Conservation (phyloP, 2,113 vertebrate genomes). For the Lipotes vexillifer region DNA sequence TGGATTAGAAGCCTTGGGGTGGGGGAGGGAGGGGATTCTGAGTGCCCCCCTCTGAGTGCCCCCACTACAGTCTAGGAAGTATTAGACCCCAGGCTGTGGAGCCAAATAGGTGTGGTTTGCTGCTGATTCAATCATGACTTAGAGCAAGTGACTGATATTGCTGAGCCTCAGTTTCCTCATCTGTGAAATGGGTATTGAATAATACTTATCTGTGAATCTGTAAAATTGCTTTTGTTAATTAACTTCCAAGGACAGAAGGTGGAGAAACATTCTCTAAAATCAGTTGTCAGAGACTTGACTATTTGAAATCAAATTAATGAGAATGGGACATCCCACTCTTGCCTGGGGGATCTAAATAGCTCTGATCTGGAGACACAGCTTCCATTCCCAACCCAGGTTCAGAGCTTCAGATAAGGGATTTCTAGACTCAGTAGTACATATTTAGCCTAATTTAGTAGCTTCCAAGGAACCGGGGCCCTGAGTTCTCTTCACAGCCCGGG, state of each 20-base stretch:
- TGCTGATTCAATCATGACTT: not conserved
- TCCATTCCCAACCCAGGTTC: not conserved
- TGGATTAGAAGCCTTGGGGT: not conserved
- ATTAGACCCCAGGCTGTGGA: not conserved
- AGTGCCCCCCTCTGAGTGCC: not conserved
- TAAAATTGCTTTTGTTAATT: not conserved
- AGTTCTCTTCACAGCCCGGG: not conserved
- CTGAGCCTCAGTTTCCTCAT: not conserved
- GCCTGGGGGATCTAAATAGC: not conserved
- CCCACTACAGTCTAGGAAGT: not conserved
- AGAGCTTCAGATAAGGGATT: not conserved
- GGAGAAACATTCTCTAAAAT: not conserved
- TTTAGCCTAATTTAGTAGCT: not conserved
- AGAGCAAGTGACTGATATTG: not conserved
- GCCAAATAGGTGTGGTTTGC: not conserved
- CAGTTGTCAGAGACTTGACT: not conserved
- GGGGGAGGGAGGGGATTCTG: not conserved
- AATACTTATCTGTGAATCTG: not conserved
- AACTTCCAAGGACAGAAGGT: not conserved
- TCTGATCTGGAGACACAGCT: not conserved
- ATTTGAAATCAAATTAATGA: not conserved
- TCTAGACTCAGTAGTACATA: not conserved
- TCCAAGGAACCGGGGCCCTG: not conserved
- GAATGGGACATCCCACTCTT: not conserved
- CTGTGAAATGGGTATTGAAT: not conserved